Base-by-base conservation (phyloP, 2,888 invertebrate species). In the Coenonympha glycerion region DNA sequence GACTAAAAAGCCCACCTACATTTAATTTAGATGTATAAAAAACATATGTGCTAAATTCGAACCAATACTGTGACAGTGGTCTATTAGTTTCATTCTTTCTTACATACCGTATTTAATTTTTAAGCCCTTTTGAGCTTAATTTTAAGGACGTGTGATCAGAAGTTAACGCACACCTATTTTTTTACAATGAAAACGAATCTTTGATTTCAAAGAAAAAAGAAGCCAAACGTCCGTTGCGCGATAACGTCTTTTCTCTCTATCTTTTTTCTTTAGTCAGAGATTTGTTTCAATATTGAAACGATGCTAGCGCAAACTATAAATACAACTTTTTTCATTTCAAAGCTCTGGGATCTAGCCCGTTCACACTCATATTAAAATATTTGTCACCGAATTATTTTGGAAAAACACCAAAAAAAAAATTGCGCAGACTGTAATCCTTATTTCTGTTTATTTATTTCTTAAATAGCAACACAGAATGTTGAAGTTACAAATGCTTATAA, bases 401-500 rank as follows among this genome's bases (percentile, higher is more conserved):
- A 19, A n/a, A 11, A 24, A 22, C 3, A 21, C 11, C 65, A 49
- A 58, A 70, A 71, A 60, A 68, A 69, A 59, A 63, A 65, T 66
- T 64, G 67, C 69, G 69, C 71, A 61, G 53, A 30, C 30, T 13
- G 31, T 16, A 3, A 6, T 33, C 61, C 48, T 30, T 9, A 22
- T 33, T 34, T 26, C 16, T 18, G 26, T 22, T 13, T 34, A 16
- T 49, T 55, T 52, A 65, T 65, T 63, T 31, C 69, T 56, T 61
- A 65, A 66, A 67, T 73, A 74, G 78, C 80, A 79, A 82, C 79
- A 76, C 71, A 73, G 68, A 74, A 73, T 71, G 69, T 70, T 62
- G 64, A 71, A 81, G 73, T 75, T 77, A 79, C 72, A 80, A 83
- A 84, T 81, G 82, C 82, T 71, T 58, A 65, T 65, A 63, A 68